A percentile compares a stretch with the other conserved stretches of the same genome.
Conservation (phyloP, 2,113 vertebrate species). For the Larimichthys crocea region DNA sequence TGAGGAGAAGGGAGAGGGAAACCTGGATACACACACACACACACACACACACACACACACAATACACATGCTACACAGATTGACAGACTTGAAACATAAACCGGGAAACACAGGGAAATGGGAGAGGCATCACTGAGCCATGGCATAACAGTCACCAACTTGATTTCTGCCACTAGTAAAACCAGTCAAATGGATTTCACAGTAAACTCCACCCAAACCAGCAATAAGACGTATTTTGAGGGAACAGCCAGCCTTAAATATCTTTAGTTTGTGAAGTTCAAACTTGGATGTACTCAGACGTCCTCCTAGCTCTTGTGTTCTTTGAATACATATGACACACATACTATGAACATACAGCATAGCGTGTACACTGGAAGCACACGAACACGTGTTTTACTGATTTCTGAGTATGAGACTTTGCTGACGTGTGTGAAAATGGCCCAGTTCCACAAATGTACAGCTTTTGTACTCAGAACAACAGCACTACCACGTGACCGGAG, state of each 20-base stretch:
- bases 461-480: not conserved
- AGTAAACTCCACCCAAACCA: not conserved
- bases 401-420: not conserved
- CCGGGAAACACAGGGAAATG: no score
- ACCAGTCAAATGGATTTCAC: not conserved
- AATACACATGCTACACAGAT: no score
- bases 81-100: no score
- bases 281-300: not conserved
- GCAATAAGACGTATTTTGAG: not conserved
- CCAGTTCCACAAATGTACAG: not conserved
- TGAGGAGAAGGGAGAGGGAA: no score
- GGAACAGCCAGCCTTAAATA: not conserved
- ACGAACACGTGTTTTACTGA: no score
- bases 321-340: not conserved
- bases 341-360: no score
- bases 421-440: not conserved
- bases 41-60: no score
- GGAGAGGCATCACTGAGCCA: no score
- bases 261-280: not conserved
- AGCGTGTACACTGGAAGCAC: not conserved
- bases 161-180: not conserved
- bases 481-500: not conserved
- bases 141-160: no score
- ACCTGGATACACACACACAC: no score
- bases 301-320: not conserved